These are phyloP conservation scores for Cryptotermes secundus DNA, from an alignment of 1,140 invertebrate genomes.

Conservation along the genomic window DNA sequence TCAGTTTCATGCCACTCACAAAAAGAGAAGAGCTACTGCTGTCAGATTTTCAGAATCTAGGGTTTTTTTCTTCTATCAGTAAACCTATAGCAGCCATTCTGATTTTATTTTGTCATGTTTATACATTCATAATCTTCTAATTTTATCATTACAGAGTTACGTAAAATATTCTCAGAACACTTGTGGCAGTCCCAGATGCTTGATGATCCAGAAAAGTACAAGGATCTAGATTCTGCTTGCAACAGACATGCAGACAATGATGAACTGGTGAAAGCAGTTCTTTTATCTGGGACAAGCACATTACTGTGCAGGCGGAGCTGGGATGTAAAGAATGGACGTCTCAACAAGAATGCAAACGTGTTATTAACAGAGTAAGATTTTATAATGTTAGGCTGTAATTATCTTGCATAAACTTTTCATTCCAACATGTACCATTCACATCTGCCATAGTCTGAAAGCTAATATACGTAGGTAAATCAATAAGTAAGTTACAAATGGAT, in stretches of 20 bases:
- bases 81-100: too few species aligned
- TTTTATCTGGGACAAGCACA: slow-evolving; percentile 54
- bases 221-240: slow-evolving; percentile 36
- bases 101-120: too few species aligned
- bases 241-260: slow-evolving; percentile 52
- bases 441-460: too few species aligned
- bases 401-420: too few species aligned
- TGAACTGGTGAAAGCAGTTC: slow-evolving; percentile 51
- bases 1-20: too few species aligned
- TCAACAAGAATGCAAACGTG: slow-evolving; percentile 45
- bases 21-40: too few species aligned
- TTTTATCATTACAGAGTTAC: slow-evolving; percentile 47
- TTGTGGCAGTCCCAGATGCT: slow-evolving; percentile 48
- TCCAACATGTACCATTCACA: too few species aligned
- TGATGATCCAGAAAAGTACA: slow-evolving; percentile 38
- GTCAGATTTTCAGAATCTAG: too few species aligned
- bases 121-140: slow-evolving; percentile 21
- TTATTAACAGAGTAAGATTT: slow-evolving; percentile 52
- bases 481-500: too few species aligned
- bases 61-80: too few species aligned
- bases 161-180: slow-evolving; percentile 48
- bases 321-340: slow-evolving; percentile 50
- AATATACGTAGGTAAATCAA: too few species aligned
- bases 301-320: slow-evolving; percentile 49
- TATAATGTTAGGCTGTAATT: neutral